Evolutionary conservation across 2,113 vertebrate genomes (phyloP).

Genomic region (Symphodus melops): DNA sequence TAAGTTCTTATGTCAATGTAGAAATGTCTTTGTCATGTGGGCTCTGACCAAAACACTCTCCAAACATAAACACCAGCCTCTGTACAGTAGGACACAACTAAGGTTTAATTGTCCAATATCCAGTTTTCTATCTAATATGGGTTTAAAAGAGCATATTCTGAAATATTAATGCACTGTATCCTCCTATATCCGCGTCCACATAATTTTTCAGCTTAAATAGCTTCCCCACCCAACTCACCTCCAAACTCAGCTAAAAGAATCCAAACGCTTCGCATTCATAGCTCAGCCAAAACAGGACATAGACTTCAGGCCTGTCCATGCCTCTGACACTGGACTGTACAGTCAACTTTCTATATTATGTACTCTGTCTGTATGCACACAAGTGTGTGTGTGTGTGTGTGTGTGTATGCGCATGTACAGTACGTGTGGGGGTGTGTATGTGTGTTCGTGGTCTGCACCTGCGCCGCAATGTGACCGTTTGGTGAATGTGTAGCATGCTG

Average conservation of each 20-base stretch:
- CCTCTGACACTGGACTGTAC: constrained; percentile 62
- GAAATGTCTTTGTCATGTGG: too few species aligned
- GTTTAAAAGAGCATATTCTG: constrained; percentile 2
- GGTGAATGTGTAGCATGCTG: constrained; percentile 79
- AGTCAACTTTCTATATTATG: constrained; percentile 38
- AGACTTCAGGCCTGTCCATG: constrained; percentile 15
- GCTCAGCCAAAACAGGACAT: constrained; percentile 58
- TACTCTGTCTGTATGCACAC: constrained; percentile 41
- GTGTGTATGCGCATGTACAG: constrained; percentile 17
- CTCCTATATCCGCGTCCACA: not conserved
- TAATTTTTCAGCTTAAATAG: not conserved
- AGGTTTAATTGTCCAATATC: constrained; percentile 32
- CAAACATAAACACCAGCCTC: too few species aligned
- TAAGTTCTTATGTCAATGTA: too few species aligned
- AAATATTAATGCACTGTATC: constrained; percentile 13
- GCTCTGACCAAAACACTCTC: too few species aligned
- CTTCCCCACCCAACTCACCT: not conserved
- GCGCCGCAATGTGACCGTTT: constrained; percentile 70
- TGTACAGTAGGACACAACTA: too few species aligned
- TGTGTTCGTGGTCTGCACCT: constrained; percentile 53
- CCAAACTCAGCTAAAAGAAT: constrained; percentile 38
- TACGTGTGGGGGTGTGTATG: constrained; percentile 18
- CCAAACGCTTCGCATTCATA: constrained; percentile 50
- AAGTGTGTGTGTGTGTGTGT: constrained; percentile 22
- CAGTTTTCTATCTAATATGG: not conserved